Evolutionary conservation across 2,797 vertebrate genomes (phyloP), one percentile per base, ranked within the genome.

Genomic region (Channa striata): DNA sequence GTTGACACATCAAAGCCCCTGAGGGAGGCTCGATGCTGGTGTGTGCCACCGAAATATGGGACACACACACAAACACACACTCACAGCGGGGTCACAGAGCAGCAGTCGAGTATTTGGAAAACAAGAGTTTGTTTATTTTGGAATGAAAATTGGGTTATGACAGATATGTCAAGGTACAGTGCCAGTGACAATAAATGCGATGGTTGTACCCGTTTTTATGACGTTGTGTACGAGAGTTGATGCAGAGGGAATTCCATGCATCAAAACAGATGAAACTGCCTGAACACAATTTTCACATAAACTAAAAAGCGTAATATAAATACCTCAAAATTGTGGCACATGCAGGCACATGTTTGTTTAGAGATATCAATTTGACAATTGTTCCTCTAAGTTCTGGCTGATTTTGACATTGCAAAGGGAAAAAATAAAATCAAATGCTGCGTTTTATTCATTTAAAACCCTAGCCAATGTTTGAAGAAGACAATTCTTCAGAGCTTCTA

Each of bases 1-100:
- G 59, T 68, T 74, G 77, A 73, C 74, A 69, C 53, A 82, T 84
- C 73, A 81, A 71, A 86, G 69, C 50, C 40, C 64, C 46, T 1
- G 23, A 51, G 61, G 65, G 68, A 74, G 33, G 47, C 43, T 75
- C 59, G 49, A 63, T 66, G 40, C 54, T 30, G n/a, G 54, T 60
- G 59, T 42, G 57, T 20, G 1, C 46, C 23, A 14, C 36, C 36
- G 17, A 63, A 57, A 36, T 60, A 40, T 72, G 59, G 39, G 42
- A 64, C 60, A 17, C 1, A 6, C 36, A 39, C 3, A 1, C 1
- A 6, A 30, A 39, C 3, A 1, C 19, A 61, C 30, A 21, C 50
- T 33, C 59, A 11, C 13, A 19, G 8, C 5, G 2, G 50, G 58
- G 60, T 48, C 43, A 58, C 44, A 8, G 23, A n/a, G 46, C 59